Evolutionary conservation across 1,140 invertebrate species (phyloP).

Genomic region (Hypsibius dujardini): DNA sequence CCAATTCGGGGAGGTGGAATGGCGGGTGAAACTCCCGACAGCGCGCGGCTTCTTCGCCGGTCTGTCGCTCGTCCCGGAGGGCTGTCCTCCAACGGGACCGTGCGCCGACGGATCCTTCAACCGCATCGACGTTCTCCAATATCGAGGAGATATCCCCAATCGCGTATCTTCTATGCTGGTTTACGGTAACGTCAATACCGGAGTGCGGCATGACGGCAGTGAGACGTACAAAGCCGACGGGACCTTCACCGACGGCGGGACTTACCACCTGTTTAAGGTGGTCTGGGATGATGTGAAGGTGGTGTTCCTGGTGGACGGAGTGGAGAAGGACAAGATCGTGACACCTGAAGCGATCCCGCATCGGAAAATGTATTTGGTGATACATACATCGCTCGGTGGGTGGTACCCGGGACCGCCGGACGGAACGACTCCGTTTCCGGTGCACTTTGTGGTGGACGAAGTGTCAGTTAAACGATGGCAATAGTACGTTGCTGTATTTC

Average conservation of each 20-base stretch:
- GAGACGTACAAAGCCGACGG: neutral
- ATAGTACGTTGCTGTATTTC: neutral
- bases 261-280: neutral
- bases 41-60: neutral
- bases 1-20: constrained; percentile 5
- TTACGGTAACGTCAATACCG: too few relatives aligned
- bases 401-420: neutral
- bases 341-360: neutral
- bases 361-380: neutral
- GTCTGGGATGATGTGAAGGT: neutral
- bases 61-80: neutral
- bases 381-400: neutral
- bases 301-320: neutral
- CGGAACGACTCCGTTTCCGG: neutral
- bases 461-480: constrained; percentile 6
- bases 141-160: neutral
- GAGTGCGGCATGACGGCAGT: too few relatives aligned
- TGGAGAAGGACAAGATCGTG: neutral
- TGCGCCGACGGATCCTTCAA: neutral
- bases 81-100: neutral
- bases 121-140: neutral
- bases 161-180: too few relatives aligned
- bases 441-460: neutral
- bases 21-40: neutral
- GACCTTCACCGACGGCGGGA: neutral